A percentile compares a stretch with the other conserved stretches of the same genome.
These are phyloP conservation scores for Coptotermes formosanus DNA, from an alignment of 1,140 invertebrate species.

Conservation along the genomic window DNA sequence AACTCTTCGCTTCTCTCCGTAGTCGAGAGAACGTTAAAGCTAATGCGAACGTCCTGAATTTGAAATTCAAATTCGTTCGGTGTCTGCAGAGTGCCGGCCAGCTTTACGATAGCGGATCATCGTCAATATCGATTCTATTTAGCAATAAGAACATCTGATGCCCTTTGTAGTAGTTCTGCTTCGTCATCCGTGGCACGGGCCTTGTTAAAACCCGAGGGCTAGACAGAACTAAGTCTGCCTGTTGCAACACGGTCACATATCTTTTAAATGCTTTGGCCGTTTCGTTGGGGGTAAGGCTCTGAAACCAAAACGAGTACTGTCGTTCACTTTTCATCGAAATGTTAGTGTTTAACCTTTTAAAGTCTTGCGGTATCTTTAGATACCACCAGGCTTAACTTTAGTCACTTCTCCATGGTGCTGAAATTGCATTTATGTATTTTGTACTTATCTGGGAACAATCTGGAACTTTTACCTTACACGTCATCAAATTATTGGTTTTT, in stretches of 20 bases:
- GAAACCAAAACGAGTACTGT: no score
- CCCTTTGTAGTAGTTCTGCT: neutral
- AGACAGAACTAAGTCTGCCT: neutral
- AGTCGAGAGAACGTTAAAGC: neutral
- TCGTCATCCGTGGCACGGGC: neutral
- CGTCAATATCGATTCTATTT: neutral
- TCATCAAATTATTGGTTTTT: no score
- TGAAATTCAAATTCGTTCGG: neutral
- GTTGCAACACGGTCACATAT: neutral
- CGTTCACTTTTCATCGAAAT: no score
- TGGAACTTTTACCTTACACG: no score
- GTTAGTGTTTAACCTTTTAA: no score
- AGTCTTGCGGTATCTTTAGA: no score
- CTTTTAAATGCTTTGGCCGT: no score
- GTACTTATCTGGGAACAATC: no score
- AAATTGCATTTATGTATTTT: no score
- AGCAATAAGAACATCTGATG: neutral
- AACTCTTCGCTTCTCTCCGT: neutral
- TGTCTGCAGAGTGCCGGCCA: neutral
- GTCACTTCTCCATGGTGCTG: no score
- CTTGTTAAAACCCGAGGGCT: neutral
- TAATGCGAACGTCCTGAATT: neutral
- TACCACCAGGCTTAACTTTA: no score
- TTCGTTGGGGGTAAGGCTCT: no score
- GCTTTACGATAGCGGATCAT: neutral